Evolutionary conservation across 2,888 invertebrate genomes (phyloP), one percentile per base, ranked within the genome.

Genomic region (Stenurella melanura): DNA sequence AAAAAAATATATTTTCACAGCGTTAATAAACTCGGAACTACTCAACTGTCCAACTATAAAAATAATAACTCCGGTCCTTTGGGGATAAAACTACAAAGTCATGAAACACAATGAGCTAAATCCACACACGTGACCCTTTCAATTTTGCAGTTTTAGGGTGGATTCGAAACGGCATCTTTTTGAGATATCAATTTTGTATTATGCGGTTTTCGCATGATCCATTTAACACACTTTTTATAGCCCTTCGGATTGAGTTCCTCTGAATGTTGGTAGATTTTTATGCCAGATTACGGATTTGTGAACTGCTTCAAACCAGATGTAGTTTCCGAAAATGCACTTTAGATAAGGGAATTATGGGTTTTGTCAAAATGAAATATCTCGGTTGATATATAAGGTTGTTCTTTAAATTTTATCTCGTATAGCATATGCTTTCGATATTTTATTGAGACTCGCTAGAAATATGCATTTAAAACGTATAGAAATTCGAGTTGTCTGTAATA

Each of bases 201-300:
- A 88, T 88, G 88, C 80, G 87, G 87, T 87, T 87, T 87, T 85
- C 85, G 85, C 85, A 88, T 89, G 88, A 88, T 85, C 88, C 89
- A 89, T 89, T 89, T 88, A 89, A 88, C 89, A 87, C 85, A 85
- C 83, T 87, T 87, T 83, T 88, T 88, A 87, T 87, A 82, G 84
- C 83, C 83, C 80, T 75, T 77, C 61, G 77, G 81, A 83, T 80
- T 76, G 81, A 76, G 78, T 84, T 83, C 77, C 77, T 78, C 78
- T 82, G 78, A 81, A 83, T 83, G 82, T 77, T 75, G 73, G 71
- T 68, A 73, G 81, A 78, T 78, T 80, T 79, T 78, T 50, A 60
- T 19, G 54, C 54, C 58, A 57, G 80, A 80, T 80, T 76, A 73
- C 42, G 75, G 76, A 79, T 75, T 72, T 38, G 78, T 75, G 74